phyloP scores from a whole-genome alignment of 2,888 invertebrate genomes.

The Scelioninae gen. 1 region DNA sequence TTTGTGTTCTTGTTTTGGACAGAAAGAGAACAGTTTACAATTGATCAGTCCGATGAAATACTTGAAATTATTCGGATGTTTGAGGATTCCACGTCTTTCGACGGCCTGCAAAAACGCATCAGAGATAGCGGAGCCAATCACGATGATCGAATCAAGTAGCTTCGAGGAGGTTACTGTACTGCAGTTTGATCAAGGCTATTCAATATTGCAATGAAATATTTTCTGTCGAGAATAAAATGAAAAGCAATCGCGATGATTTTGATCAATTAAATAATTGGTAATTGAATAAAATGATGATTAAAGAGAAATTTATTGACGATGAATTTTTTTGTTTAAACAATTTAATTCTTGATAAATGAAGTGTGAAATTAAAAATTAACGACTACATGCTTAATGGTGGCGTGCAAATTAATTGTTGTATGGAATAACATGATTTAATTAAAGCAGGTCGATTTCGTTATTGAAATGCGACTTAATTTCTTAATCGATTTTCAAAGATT shows the following conservation, averaged over 20 bases:
- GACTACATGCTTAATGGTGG: too few relatives aligned
- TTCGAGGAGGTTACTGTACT: conserved; percentile 51
- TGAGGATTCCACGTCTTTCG: conserved; percentile 12
- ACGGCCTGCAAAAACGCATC: conserved; percentile 34
- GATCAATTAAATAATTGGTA: not conserved
- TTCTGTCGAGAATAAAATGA: not conserved
- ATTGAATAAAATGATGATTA: not conserved
- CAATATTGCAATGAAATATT: conserved; percentile 20
- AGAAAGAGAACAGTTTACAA: conserved; percentile 4
- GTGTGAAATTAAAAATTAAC: too few relatives aligned
- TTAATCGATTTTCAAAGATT: conserved; percentile 7
- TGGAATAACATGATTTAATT: not conserved
- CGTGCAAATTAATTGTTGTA: too few relatives aligned
- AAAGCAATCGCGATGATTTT: not conserved
- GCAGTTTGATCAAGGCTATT: conserved; percentile 43
- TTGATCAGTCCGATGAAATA: conserved; percentile 9
- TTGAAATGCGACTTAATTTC: not conserved
- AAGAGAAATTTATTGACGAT: not conserved
- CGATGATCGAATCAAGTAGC: conserved; percentile 14
- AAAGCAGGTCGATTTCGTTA: not conserved
- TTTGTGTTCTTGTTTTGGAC: not conserved
- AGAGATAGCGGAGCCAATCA: conserved; percentile 35
- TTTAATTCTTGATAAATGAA: too few relatives aligned
- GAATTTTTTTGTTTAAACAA: too few relatives aligned
- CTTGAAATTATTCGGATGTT: conserved; percentile 19